phyloP scores from a whole-genome alignment of 2,113 vertebrate species.

The Sceloporus undulatus region DNA sequence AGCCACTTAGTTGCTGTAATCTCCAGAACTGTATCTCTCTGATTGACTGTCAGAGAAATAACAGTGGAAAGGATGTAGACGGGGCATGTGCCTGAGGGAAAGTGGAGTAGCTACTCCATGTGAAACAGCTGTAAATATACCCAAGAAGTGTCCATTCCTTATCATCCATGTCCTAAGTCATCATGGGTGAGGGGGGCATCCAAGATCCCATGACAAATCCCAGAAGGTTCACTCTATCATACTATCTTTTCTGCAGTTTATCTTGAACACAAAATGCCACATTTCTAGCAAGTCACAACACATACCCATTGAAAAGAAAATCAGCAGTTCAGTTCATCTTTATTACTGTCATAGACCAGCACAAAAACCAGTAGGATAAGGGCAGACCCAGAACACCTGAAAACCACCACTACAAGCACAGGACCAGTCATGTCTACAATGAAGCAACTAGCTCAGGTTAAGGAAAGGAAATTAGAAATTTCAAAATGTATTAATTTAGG shows the following conservation, averaged over 20 bases:
- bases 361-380: no score
- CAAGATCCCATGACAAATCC: background rate
- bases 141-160: slow-evolving; percentile 5
- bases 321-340: no score
- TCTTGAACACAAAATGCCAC: background rate
- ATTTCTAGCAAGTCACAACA: background rate
- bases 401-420: background rate
- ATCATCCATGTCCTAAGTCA: no score
- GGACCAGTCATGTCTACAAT: background rate
- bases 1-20: slow-evolving; percentile 68
- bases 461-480: no score
- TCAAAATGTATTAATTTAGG: no score
- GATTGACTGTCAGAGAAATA: slow-evolving; percentile 46
- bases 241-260: background rate
- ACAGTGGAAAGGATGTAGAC: slow-evolving; percentile 44
- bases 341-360: no score
- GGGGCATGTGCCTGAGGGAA: slow-evolving; percentile 21
- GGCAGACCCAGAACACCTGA: background rate
- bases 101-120: slow-evolving; percentile 25
- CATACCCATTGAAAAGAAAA: background rate
- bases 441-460: background rate
- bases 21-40: slow-evolving; percentile 55
- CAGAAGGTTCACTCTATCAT: background rate
- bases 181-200: background rate
- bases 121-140: background rate